Evolutionary conservation across 2,888 invertebrate species (phyloP), one percentile per base, ranked within the genome.

Genomic region (Amblyjoppa fuscipennis): DNA sequence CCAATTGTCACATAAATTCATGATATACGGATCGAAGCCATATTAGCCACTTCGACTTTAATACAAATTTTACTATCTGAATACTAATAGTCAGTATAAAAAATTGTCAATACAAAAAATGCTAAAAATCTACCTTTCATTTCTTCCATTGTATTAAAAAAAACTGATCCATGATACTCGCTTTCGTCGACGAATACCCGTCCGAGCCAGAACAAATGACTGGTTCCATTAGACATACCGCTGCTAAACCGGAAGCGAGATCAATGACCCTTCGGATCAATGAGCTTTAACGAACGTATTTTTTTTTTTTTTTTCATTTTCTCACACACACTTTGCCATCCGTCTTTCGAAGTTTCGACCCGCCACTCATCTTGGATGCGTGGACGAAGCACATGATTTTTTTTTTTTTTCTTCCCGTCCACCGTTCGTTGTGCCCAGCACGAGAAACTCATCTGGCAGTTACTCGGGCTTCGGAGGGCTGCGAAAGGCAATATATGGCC

Each of bases 391-490:
- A 34, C 31, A 9, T 28, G 51, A 51, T 56, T 69, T 45, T 66
- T 61, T 64, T 64, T 61, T 31, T 31, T 61, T 31, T 31, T 53
- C 16, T 45, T 41, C 73, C n/a, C 31, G 64, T 51, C 11, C 11
- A 64, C 20, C 38, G 45, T 71, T 64, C 64, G 51, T 68, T 69
- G 31, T 25, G 69, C 38, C 59, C 34, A 78, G 49, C 25, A 75
- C 45, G 80, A 80, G 71, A 77, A 84, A 76, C 71, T 76, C 75
- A 76, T 80, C 80, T 34, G 71, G 70, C 56, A 69, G 61, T 66
- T 45, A 51, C 53, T 16, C 25, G 25, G 13, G 59, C 1, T 25
- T 28, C 51, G 6, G 68, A 31, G 59, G 71, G 25, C 20, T 59
- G 73, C 59, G 56, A 83, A 83, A 74, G 49, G 45, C 41, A 34